Conservation (phyloP, 2,888 invertebrate genomes). For the Spodoptera littoralis region DNA sequence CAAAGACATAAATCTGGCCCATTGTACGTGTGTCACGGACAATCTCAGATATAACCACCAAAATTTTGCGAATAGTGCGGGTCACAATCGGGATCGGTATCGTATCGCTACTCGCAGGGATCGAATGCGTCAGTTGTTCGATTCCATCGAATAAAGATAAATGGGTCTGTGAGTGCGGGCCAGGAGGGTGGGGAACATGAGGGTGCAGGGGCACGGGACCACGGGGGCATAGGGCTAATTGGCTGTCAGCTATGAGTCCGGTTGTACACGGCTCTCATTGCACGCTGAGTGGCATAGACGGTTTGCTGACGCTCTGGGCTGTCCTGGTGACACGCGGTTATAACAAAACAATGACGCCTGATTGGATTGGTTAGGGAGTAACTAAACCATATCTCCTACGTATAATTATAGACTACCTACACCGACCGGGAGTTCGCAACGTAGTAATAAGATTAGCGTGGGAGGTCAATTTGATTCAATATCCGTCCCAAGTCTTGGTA, state of each 20-base stretch:
- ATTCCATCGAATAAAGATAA: conserved; percentile 85
- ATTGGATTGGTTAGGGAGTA: conserved; percentile 64
- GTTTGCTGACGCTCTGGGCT: conserved; percentile 62
- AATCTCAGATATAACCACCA: conserved; percentile 62
- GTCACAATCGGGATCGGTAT: conserved; percentile 67
- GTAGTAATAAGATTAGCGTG: conserved; percentile 40
- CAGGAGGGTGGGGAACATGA: conserved; percentile 64
- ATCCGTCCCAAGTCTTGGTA: conserved; percentile 13
- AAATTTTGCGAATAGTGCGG: conserved; percentile 61
- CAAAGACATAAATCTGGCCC: conserved; percentile 70
- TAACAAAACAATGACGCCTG: conserved; percentile 72
- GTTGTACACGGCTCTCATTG: conserved; percentile 66
- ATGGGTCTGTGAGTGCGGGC: conserved; percentile 77
- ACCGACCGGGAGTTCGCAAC: conserved; percentile 19
- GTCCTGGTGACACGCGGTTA: conserved; percentile 67
- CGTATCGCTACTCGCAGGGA: conserved; percentile 65
- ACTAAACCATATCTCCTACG: conserved; percentile 35
- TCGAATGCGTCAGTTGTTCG: conserved; percentile 75
- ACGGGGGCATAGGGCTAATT: conserved; percentile 80
- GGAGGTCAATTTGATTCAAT: conserved; percentile 29
- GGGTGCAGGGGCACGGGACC: conserved; percentile 59
- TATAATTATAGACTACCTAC: conserved; percentile 14
- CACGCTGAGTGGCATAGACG: conserved; percentile 68
- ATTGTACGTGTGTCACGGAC: conserved; percentile 74
- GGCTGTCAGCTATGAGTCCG: conserved; percentile 85